Conservation (phyloP, 2,888 invertebrate genomes). For the Philonicus albiceps region DNA sequence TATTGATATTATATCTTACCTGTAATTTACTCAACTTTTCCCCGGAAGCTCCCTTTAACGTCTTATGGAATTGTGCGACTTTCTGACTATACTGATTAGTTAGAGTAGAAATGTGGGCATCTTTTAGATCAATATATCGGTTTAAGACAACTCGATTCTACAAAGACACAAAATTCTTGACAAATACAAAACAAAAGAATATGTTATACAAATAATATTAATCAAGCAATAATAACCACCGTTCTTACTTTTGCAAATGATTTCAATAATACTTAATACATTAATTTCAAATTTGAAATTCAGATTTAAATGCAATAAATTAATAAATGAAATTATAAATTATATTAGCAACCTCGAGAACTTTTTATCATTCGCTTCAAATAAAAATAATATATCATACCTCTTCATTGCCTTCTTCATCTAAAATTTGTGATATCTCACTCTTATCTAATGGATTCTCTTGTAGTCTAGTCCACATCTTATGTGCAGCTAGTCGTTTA, state of each 20-base stretch:
- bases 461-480: conserved; percentile 88
- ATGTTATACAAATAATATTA: not conserved
- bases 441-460: conserved; percentile 77
- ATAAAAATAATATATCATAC: conserved; percentile 60
- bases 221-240: not conserved
- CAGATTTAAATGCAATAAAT: not conserved
- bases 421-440: conserved; percentile 68
- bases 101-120: conserved; percentile 87
- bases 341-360: not conserved
- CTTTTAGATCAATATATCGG: conserved; percentile 87
- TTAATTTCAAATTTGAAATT: not conserved
- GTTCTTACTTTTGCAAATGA: not conserved
- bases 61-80: conserved; percentile 94
- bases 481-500: conserved; percentile 93
- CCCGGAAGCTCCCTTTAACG: conserved; percentile 85
- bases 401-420: conserved; percentile 76
- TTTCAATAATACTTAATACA: not conserved
- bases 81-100: conserved; percentile 88
- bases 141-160: conserved; percentile 72
- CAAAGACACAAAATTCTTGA: conserved; percentile 58
- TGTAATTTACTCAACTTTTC: conserved; percentile 86
- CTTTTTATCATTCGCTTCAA: not conserved
- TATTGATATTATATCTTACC: conserved; percentile 66
- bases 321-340: not conserved
- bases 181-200: conserved; percentile 4